phyloP scores from a whole-genome alignment of 2,888 invertebrate species.

The Drosophila yooni region DNA sequence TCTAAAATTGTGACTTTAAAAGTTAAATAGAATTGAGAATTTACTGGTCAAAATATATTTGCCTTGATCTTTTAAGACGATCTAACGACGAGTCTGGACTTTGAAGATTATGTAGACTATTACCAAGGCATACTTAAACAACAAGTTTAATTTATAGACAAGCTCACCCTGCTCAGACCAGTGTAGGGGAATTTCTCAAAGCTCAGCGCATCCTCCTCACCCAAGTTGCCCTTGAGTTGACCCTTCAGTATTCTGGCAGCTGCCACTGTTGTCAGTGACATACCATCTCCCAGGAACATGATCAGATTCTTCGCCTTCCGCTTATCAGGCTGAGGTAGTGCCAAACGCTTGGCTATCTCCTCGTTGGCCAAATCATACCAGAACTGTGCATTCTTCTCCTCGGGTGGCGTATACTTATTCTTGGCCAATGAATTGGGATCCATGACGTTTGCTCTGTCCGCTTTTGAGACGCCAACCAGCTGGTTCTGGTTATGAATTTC shows the following conservation, averaged over 20 bases:
- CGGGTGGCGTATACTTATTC: constrained; percentile 54
- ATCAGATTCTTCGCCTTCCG: constrained; percentile 78
- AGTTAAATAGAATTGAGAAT: not conserved
- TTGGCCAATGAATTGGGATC: constrained; percentile 65
- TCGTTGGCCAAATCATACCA: constrained; percentile 67
- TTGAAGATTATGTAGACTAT: not conserved
- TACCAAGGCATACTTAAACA: not conserved
- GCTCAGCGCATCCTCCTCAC: constrained; percentile 87
- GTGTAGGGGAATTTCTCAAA: constrained; percentile 88
- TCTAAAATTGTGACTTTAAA: not conserved
- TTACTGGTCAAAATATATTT: not conserved
- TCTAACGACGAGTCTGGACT: not conserved
- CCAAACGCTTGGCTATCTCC: constrained; percentile 59
- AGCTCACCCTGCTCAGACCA: constrained; percentile 87
- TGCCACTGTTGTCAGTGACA: constrained; percentile 89
- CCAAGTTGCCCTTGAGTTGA: constrained; percentile 86
- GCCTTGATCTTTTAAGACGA: not conserved
- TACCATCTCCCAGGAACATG: constrained; percentile 87
- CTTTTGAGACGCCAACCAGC: constrained; percentile 40
- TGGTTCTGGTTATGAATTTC: constrained; percentile 53
- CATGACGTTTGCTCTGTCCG: not conserved
- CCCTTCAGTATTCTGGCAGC: constrained; percentile 88
- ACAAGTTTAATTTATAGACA: not conserved
- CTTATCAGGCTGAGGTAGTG: constrained; percentile 53
- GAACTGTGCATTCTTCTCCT: constrained; percentile 67